Percentiles rank a stretch among this genome's conserved stretches.
These are phyloP conservation scores for Oenanthe melanoleuca DNA, from an alignment of 2,113 vertebrate species.

Conservation along the genomic window DNA sequence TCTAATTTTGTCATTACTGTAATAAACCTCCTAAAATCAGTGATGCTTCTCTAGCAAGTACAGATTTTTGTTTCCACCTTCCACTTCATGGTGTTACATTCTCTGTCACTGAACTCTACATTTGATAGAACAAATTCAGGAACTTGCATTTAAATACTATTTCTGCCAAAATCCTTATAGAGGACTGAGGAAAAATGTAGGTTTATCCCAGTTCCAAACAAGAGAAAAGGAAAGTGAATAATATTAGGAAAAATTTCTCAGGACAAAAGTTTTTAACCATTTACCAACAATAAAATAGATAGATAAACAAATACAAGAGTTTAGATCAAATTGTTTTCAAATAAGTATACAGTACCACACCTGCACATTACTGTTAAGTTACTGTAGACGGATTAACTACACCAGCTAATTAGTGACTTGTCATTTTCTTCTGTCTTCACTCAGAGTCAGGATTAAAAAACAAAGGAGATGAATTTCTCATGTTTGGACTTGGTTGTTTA, in stretches of 20 bases:
- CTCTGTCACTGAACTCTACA: background rate
- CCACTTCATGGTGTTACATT: background rate
- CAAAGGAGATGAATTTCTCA: no score
- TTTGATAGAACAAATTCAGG: background rate
- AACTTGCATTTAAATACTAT: background rate
- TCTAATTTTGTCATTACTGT: background rate
- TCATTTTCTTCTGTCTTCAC: no score
- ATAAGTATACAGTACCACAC: background rate
- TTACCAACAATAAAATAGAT: background rate
- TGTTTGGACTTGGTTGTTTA: no score
- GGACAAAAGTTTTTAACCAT: background rate
- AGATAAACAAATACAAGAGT: background rate
- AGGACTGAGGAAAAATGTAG: background rate
- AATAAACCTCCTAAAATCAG: background rate
- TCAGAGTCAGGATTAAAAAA: no score
- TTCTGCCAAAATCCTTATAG: background rate
- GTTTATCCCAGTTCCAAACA: background rate
- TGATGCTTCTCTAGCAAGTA: background rate
- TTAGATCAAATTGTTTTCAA: background rate
- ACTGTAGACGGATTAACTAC: no score
- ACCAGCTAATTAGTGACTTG: no score
- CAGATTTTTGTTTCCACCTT: background rate
- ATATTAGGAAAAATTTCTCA: background rate
- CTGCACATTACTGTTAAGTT: background rate
- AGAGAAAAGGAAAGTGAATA: background rate